Base-by-base conservation (phyloP, 2,113 vertebrate genomes). In the Penelope pileata region DNA sequence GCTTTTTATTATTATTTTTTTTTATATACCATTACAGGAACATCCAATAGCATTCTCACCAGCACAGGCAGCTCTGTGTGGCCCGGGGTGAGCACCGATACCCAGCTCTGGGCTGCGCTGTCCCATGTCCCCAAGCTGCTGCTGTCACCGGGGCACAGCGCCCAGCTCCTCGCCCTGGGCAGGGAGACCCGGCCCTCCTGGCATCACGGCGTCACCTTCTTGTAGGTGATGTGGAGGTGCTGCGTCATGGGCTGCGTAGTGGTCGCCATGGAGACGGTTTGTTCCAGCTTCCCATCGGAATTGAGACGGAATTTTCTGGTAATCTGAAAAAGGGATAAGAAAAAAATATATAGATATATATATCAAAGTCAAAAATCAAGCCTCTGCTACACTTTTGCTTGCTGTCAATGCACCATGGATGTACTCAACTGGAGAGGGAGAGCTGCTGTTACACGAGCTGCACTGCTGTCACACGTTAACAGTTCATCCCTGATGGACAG, bases 201-300 rank as follows among this genome's bases (percentile, higher is more conserved):
- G n/a, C 5, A 10, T 98, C 95, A 98, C 11, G 97, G 98, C 1
- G 94, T 98, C 96, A 98, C 97, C 93, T 98, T 98, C 89, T 97
- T 98, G 97, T 99, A 99, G 58, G 98, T 99, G 70, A 99, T 97
- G 92, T 98, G 98, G 91, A 99, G 98, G 94, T 99, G 99, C 96
- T 99, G 99, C 58, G 97, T 98, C 97, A 99, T 97, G 40, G 98
- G 98, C 96, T 99, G 98, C n/a, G 98, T 98, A 93, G 98, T 98
- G 93, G 99, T 99, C 94, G 98, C 98, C 99, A 99, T 99, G 86
- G 98, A 99, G 96, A 99, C 98, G 0, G 98, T 99, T 98, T 99
- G 99, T 96, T 99, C 99, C 90, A 99, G 98, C 95, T 97, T 99
- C 89, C 99, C 99, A 40, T 99, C 99, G 0, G 98, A 97, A 88